phyloP scores from a whole-genome alignment of 2,888 invertebrate genomes.

The Parochlus steinenii region DNA sequence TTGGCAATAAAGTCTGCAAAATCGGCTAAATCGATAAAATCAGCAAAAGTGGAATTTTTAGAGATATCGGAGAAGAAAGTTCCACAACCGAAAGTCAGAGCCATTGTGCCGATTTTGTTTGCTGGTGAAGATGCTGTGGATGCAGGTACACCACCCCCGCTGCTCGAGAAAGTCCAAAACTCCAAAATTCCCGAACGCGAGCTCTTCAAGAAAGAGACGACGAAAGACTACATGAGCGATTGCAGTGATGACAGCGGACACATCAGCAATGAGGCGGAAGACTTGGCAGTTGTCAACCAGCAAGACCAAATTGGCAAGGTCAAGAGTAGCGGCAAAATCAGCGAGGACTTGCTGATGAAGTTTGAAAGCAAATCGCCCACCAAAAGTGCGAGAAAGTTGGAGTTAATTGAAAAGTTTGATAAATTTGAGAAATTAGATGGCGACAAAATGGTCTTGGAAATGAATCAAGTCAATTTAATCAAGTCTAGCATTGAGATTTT shows the following conservation, averaged over 20 bases:
- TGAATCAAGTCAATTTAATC: slow-evolving; percentile 25
- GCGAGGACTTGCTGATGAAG: slow-evolving; percentile 9
- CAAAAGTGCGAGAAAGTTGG: slow-evolving; percentile 1
- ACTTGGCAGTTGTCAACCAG: slow-evolving; percentile 15
- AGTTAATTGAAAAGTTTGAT: too few species aligned
- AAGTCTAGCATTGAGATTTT: slow-evolving; percentile 26
- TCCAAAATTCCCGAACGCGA: too few species aligned
- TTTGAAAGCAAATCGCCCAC: slow-evolving; percentile 9
- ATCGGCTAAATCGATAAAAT: too few species aligned
- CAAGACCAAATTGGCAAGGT: slow-evolving; percentile 4
- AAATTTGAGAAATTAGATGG: slow-evolving; percentile 16
- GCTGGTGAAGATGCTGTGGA: slow-evolving; percentile 24
- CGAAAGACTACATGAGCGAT: slow-evolving; percentile 44
- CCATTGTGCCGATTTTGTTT: slow-evolving; percentile 31
- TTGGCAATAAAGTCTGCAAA: too few species aligned
- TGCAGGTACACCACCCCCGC: slow-evolving; percentile 1
- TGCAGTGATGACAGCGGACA: slow-evolving; percentile 70
- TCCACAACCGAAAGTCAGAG: too few species aligned
- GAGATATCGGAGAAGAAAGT: too few species aligned
- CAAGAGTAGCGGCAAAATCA: slow-evolving; percentile 5
- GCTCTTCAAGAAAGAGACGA: slow-evolving; percentile 30
- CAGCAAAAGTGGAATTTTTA: too few species aligned
- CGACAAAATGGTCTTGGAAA: slow-evolving; percentile 21
- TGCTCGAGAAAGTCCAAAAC: slow-evolving; percentile 5
- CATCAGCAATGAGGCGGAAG: slow-evolving; percentile 56